These are phyloP conservation scores for Seriola aureovittata DNA, from an alignment of 2,113 vertebrate genomes.

Conservation along the genomic window DNA sequence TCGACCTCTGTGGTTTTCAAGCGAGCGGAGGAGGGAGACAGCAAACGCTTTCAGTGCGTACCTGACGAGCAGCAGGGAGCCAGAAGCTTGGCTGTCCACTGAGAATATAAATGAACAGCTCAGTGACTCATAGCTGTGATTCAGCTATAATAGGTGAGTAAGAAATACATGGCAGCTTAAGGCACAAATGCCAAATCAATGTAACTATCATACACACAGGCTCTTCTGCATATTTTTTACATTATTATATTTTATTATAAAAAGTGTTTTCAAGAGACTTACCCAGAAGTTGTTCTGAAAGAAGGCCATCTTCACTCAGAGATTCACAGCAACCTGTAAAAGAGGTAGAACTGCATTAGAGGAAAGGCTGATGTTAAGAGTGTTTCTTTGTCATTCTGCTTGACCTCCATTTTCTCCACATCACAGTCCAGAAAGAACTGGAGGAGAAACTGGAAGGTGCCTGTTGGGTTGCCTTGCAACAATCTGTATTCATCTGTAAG, in stretches of 20 bases:
- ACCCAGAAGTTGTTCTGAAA: slow-evolving; percentile 88
- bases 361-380: not conserved
- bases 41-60: slow-evolving; percentile 1
- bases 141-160: slow-evolving; percentile 11
- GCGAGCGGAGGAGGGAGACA: not conserved
- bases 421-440: too few relatives aligned
- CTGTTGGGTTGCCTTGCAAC: not conserved
- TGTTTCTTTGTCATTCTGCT: not conserved
- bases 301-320: slow-evolving; percentile 77
- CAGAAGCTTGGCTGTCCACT: not conserved
- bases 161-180: not conserved
- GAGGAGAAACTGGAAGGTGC: too few relatives aligned
- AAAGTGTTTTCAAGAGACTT: slow-evolving; percentile 55
- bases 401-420: not conserved
- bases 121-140: slow-evolving; percentile 10
- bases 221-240: not conserved
- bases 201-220: not conserved
- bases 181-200: not conserved
- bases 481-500: not conserved
- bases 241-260: not conserved
- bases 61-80: slow-evolving; percentile 19
- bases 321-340: slow-evolving; percentile 69
- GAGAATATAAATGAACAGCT: slow-evolving; percentile 34
- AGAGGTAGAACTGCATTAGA: slow-evolving; percentile 24
- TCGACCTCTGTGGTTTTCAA: slow-evolving; percentile 10